Base-by-base conservation (phyloP, 2,888 invertebrate species). In the Dynastes tityus region DNA sequence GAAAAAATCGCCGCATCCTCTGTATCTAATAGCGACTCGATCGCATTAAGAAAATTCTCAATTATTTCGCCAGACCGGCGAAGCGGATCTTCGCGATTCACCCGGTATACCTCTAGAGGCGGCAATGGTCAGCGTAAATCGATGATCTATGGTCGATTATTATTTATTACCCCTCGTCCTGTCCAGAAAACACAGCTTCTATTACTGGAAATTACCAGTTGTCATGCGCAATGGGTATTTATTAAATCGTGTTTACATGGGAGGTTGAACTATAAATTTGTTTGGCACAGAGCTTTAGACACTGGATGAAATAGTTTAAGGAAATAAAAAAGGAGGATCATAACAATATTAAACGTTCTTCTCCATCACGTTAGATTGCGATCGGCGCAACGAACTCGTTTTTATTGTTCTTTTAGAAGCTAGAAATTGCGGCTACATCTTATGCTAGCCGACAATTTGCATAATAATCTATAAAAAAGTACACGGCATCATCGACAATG, bases 131-230 rank as follows among this genome's bases (percentile, higher is more conserved):
- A 61, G 58, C 73, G 61, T 45, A 61, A 61, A 74, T 74, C 73
- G 73, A 74, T 61, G 73, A 74, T 74, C 73, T 74, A 74, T 45
- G 73, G 49, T 27, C 58, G 73, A 74, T 63, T 74, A 61, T 74
- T 74, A 74, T 74, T 74, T 74, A 74, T 74, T 27, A 45, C 73
- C 45, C 32, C 55, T 61, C 63, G 73, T n/a, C 45, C 73, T 61
- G 61, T 74, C 61, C 45, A 74, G 73, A 74, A 74, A 74, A 74
- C 73, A 74, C 61, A 61, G 73, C 73, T 74, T 74, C 73, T 74
- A 74, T 74, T 74, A 74, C 73, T 74, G 73, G 73, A 74, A 74
- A 74, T 74, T 74, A 74, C 73, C 73, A 74, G 73, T 74, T 74
- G 73, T 74, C 61, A 74, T 58, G 61, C 27, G 61, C 73, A 61